Conservation (phyloP, 2,113 vertebrate genomes). For the Myotis davidii region DNA sequence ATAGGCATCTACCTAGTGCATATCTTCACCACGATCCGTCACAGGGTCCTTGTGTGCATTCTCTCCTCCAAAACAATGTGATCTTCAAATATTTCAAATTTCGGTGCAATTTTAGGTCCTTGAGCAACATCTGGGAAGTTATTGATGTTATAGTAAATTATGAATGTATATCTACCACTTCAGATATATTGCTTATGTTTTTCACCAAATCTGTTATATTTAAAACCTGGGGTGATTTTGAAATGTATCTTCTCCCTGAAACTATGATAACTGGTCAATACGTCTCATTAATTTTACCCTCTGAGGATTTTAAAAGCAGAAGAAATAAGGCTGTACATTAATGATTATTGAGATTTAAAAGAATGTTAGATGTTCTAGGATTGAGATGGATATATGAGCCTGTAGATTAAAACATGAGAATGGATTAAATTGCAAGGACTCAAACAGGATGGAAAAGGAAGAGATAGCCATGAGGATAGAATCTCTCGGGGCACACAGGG, state of each 20-base stretch:
- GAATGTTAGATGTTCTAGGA: background rate
- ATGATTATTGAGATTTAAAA: background rate
- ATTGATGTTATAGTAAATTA: background rate
- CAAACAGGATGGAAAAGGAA: background rate
- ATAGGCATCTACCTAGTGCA: background rate
- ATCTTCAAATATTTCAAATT: background rate
- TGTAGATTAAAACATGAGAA: background rate
- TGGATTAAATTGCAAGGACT: background rate
- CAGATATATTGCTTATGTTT: background rate
- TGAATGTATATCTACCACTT: background rate
- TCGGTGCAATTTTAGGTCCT: background rate
- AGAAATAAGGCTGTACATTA: constrained; percentile 1
- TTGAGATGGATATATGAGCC: background rate
- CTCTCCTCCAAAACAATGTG: background rate
- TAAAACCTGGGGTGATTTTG: background rate
- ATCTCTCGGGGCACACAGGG: background rate
- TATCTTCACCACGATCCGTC: background rate
- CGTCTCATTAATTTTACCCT: background rate
- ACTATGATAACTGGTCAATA: background rate
- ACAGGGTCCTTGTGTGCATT: rapidly evolving
- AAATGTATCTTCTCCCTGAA: background rate
- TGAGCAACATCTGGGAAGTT: background rate
- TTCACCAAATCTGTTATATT: background rate
- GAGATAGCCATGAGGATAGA: background rate
- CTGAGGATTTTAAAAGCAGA: background rate